phyloP scores from a whole-genome alignment of 2,888 invertebrate species.

The Ametastegia equiseti region DNA sequence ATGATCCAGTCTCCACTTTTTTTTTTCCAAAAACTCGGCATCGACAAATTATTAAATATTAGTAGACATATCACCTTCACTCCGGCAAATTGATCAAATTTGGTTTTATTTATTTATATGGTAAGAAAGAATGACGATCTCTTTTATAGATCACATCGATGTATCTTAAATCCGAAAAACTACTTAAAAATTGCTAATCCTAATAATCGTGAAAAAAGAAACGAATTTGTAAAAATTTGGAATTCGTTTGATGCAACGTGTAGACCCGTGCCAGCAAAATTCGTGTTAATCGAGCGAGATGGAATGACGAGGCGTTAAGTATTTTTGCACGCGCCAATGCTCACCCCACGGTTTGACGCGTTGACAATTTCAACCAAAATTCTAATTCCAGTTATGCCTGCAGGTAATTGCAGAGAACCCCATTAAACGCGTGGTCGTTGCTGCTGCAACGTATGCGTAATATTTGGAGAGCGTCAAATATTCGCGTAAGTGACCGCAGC shows the following conservation, averaged over 20 bases:
- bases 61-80: neutral
- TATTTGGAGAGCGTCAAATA: slow-evolving; percentile 44
- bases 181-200: too few relatives aligned
- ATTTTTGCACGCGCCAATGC: slow-evolving; percentile 40
- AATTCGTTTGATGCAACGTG: neutral
- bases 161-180: too few relatives aligned
- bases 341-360: slow-evolving; percentile 41
- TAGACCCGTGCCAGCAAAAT: neutral
- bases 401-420: slow-evolving; percentile 41
- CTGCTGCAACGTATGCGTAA: slow-evolving; percentile 30
- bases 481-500: slow-evolving; percentile 39
- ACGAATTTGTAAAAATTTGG: neutral
- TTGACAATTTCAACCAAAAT: slow-evolving; percentile 46
- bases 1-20: too few relatives aligned
- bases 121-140: too few relatives aligned
- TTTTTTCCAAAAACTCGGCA: neutral
- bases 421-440: slow-evolving; percentile 44
- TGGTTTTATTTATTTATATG: too few relatives aligned
- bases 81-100: neutral
- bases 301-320: slow-evolving; percentile 22
- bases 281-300: slow-evolving; percentile 20
- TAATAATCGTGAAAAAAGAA: neutral
- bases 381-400: slow-evolving; percentile 46
- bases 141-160: too few relatives aligned
- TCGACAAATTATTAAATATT: neutral